Base-by-base conservation (phyloP, 2,888 invertebrate species). In the Psococerastis gibbosa region DNA sequence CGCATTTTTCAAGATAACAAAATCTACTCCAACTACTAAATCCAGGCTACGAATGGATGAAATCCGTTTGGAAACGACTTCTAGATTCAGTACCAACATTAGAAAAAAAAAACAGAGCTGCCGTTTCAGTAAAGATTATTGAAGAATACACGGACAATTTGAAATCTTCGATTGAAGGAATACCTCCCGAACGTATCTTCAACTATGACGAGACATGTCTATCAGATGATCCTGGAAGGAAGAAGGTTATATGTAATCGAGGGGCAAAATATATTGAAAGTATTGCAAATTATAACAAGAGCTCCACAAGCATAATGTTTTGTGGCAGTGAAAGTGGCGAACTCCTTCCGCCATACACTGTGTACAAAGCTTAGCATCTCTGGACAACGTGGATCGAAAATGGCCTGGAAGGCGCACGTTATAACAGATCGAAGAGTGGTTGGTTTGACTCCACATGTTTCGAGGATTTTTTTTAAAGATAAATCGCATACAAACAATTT, bases 171-270 rank as follows among this genome's bases (percentile, higher is more conserved):
- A 23, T 48, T 18, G 43, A 47, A 38, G 46, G 46, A 35, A 46
- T 53, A 3, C 51, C 51, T 22, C 47, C 49, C 8, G 38, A 47
- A 18, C 52, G 55, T 44, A 52, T 56, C 8, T 51, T 52, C 43
- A 59, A 57, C 35, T 61, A 55, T 48, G 58, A 58, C 41, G 57
- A 59, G 46, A 55, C 55, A 2, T 54, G 54, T 41, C 44, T 60
- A 5, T 43, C 48, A 6, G 58, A 58, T 45, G 54, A 61, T 44
- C 55, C 56, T 22, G 55, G 55, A 3, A 48, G 44, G 22, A 52
- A 51, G 46, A 52, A 49, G 43, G 48, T 51, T 15, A 50, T 55
- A 32, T 44, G 46, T 18, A 51, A 52, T 46, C 43, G 53, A 42
- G 56, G 56, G 27, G 42, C 46, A 9, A 59, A 59, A 47, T 54